These are phyloP conservation scores for Asbolus verrucosus DNA, from an alignment of 1,140 invertebrate genomes.

Conservation along the genomic window DNA sequence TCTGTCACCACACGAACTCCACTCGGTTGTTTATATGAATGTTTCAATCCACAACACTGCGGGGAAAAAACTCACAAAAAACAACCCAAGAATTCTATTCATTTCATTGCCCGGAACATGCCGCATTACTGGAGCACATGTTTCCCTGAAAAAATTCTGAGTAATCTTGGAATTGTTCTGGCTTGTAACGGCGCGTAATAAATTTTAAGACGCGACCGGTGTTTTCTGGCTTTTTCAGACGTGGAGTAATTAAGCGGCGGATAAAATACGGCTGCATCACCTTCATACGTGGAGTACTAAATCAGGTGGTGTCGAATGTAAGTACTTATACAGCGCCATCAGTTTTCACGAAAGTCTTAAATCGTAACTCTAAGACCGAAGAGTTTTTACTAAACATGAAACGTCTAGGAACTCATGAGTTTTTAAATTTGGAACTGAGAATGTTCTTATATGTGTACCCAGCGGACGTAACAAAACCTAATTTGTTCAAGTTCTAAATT, in stretches of 20 bases:
- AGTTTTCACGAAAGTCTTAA: too few species aligned
- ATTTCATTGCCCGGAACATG: conserved; percentile 51
- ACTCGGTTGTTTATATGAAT: conserved; percentile 58
- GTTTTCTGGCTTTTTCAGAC: conserved; percentile 15
- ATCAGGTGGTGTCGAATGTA: too few species aligned
- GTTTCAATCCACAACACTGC: conserved; percentile 58
- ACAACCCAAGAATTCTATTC: conserved; percentile 48
- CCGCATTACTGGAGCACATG: conserved; percentile 42
- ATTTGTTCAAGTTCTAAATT: too few species aligned
- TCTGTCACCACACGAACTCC: conserved; percentile 61
- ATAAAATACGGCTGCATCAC: too few species aligned
- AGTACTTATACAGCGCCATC: too few species aligned
- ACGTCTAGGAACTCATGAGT: too few species aligned
- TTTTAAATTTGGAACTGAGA: too few species aligned
- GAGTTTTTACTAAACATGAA: too few species aligned
- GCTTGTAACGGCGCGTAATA: conserved; percentile 43
- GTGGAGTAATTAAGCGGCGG: conserved; percentile 8
- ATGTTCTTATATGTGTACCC: too few species aligned
- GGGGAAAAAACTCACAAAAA: conserved; percentile 53
- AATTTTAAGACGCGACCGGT: conserved; percentile 30
- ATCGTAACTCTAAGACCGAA: too few species aligned
- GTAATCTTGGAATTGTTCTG: conserved; percentile 44
- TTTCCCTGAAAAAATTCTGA: conserved; percentile 45
- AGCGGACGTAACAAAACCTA: too few species aligned
- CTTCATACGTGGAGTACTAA: too few species aligned